Conservation (phyloP, 1,140 invertebrate species). For the Musca vetustissima region DNA sequence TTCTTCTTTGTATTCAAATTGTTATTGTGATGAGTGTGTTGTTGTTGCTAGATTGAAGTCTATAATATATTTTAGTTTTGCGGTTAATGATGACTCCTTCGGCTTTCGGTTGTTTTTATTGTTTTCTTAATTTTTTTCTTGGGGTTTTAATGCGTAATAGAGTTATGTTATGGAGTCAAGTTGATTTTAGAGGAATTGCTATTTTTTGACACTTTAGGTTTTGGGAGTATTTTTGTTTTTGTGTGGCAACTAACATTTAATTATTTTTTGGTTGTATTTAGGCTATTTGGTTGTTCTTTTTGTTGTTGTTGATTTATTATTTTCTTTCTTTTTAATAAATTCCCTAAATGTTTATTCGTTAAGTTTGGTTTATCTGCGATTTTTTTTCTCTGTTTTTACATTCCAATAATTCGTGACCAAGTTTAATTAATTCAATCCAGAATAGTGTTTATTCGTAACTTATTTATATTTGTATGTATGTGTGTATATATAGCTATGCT, state of each 20-base stretch:
- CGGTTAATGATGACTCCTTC: too few species aligned
- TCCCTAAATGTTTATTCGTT: conserved; percentile 22
- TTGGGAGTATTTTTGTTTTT: too few species aligned
- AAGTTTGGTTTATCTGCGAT: background rate
- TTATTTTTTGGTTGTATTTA: too few species aligned
- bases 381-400: background rate
- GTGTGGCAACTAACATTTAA: too few species aligned
- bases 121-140: too few species aligned
- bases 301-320: background rate
- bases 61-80: background rate
- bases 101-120: too few species aligned
- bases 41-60: too few species aligned
- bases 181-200: too few species aligned
- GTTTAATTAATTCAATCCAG: conserved; percentile 3
- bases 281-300: too few species aligned
- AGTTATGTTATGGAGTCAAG: too few species aligned
- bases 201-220: too few species aligned
- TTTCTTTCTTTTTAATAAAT: conserved; percentile 15
- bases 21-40: background rate
- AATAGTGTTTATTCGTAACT: conserved; percentile 1
- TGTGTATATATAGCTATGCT: background rate
- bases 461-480: conserved; percentile 1
- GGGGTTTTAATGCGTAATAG: too few species aligned
- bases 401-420: background rate
- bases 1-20: conserved; percentile 4